Evolutionary conservation across 2,113 vertebrate species (phyloP).

Genomic region (Siphamia tubifer): DNA sequence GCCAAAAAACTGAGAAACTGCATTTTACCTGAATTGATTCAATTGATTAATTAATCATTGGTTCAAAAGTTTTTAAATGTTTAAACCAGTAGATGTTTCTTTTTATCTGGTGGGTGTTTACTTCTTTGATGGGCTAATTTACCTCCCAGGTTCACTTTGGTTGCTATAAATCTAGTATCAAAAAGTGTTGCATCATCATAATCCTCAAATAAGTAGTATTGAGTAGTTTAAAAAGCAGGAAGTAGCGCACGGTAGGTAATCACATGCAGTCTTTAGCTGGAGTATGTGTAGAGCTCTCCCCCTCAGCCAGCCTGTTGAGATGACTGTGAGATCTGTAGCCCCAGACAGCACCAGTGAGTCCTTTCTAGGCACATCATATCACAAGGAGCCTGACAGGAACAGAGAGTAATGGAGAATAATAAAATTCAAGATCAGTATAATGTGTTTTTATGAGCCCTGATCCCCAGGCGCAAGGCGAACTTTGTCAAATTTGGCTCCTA

Average conservation of each 20-base stretch:
- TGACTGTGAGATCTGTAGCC: constrained; percentile 19
- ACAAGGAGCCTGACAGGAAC: constrained; percentile 20
- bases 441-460: constrained; percentile 20
- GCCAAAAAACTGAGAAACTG: too few species aligned
- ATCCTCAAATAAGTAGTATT: background rate
- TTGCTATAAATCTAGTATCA: background rate
- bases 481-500: constrained; percentile 25
- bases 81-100: too few species aligned
- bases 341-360: constrained; percentile 42
- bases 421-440: constrained; percentile 16
- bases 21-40: too few species aligned
- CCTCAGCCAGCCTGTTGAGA: constrained; percentile 22
- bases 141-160: background rate
- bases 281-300: background rate
- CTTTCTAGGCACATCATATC: constrained; percentile 43
- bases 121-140: too few species aligned
- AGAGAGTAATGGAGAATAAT: constrained; percentile 23
- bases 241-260: background rate
- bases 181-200: background rate
- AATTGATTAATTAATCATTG: too few species aligned
- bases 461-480: constrained; percentile 14
- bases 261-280: constrained; percentile 13
- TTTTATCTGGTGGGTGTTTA: too few species aligned
- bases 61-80: too few species aligned
- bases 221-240: constrained; percentile 2